Evolutionary conservation across 2,797 vertebrate species (phyloP).

Genomic region (Anableps anableps): DNA sequence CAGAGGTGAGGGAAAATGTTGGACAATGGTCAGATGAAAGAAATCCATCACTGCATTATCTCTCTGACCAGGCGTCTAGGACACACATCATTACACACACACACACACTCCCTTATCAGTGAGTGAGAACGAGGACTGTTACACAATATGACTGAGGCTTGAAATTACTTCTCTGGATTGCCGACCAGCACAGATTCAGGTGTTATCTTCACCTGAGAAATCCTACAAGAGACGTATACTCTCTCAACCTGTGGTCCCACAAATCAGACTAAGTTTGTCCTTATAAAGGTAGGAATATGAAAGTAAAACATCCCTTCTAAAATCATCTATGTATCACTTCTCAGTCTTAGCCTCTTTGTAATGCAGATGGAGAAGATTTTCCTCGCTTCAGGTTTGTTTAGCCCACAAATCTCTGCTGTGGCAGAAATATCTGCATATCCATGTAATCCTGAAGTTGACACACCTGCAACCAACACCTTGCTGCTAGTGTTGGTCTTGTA

Average conservation of each 20-base stretch:
- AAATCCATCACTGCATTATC: conserved; percentile 77
- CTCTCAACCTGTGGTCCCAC: not conserved
- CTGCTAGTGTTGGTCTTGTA: not conserved
- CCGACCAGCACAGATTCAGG: conserved; percentile 2
- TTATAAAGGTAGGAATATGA: not conserved
- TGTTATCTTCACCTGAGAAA: conserved; percentile 10
- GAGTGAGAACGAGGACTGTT: conserved; percentile 31
- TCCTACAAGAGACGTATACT: not conserved
- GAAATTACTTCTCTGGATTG: conserved; percentile 36
- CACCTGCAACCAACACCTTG: not conserved
- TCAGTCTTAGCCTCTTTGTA: not conserved
- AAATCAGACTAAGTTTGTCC: not conserved
- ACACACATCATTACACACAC: conserved; percentile 39
- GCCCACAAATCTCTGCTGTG: not conserved
- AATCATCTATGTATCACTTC: not conserved
- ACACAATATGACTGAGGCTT: conserved; percentile 39
- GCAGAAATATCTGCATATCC: conserved; percentile 2
- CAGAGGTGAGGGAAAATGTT: conserved; percentile 41
- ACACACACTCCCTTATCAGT: conserved; percentile 26
- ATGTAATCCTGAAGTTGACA: not conserved
- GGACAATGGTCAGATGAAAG: conserved; percentile 49
- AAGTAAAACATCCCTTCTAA: not conserved
- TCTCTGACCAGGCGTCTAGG: conserved; percentile 56
- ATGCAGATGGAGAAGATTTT: not conserved
- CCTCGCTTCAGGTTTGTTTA: not conserved